Evolutionary conservation across 2,888 invertebrate species (phyloP).

Genomic region (Lutraria lutraria): DNA sequence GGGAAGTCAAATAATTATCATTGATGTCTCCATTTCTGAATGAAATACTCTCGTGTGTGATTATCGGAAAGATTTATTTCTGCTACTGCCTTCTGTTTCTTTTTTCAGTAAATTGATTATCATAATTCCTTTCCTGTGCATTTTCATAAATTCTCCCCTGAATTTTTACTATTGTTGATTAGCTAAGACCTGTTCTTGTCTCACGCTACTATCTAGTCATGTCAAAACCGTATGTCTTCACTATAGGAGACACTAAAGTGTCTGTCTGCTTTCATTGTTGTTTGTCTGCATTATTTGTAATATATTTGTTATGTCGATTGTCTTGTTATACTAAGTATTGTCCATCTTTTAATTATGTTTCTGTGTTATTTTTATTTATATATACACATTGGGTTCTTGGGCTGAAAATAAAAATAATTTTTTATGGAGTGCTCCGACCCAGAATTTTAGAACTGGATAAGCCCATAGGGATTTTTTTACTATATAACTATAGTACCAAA

Average conservation of each 20-base stretch:
- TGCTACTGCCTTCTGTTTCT: background rate
- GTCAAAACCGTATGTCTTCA: background rate
- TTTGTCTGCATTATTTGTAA: background rate
- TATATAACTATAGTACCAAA: too few species aligned
- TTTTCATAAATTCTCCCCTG: background rate
- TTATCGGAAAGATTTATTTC: slow-evolving; percentile 17
- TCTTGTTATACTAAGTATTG: background rate
- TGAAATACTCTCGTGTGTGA: slow-evolving; percentile 17
- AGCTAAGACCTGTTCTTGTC: background rate
- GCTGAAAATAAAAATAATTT: too few species aligned
- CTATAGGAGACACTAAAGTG: background rate
- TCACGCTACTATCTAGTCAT: background rate
- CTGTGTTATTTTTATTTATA: too few species aligned
- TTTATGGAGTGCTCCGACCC: too few species aligned
- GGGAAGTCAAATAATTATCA: slow-evolving; percentile 17
- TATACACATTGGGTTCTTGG: too few species aligned
- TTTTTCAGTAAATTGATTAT: background rate
- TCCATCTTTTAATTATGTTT: too few species aligned
- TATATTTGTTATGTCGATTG: background rate
- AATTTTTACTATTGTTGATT: background rate
- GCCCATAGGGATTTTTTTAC: too few species aligned
- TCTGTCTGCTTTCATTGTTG: slow-evolving; percentile 3
- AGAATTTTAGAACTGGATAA: too few species aligned
- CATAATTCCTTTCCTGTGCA: slow-evolving; percentile 8
- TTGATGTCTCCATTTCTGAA: slow-evolving; percentile 24